Base-by-base conservation (phyloP, 2,113 vertebrate genomes). In the Planiliza haematocheilus region DNA sequence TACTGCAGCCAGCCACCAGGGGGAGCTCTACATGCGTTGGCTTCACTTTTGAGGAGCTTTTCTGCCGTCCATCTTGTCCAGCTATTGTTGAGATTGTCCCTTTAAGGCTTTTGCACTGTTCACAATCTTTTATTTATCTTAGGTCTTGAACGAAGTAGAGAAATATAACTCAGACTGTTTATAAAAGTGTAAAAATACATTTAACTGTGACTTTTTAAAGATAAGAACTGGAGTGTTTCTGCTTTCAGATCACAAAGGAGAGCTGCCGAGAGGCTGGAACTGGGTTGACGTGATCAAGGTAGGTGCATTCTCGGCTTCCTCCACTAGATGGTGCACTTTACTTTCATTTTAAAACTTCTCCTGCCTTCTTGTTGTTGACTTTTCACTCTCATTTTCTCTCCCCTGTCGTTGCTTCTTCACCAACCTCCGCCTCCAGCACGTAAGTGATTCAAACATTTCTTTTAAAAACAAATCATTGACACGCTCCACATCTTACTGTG, bases 281-380 rank as follows among this genome's bases (percentile, higher is more conserved):
- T 99, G 98, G 97, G 93, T 97, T 10, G 97, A 99, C 2, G 97
- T 99, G 13, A 94, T 99, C 73, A 99, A 99, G 96, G 98, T 99
- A 95, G 43, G 68, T 83, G 20, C 11, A 49, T 13, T 74, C 45
- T 3, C 3, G 4, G 1, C 42, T 60, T 73, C 46, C 7, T 56
- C 42, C 70, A 90, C 59, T 11, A 74, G 60, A 21, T 85, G 69
- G 30, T 14, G 36, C 37, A 10, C 8, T 45, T 42, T 7, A 45
- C 4, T 10, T 10, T 20, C n/a, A n/a, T n/a, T n/a, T n/a, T n/a
- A n/a, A n/a, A n/a, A n/a, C n/a, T n/a, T n/a, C n/a, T 20, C 30
- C 12, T 43, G 14, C 10, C 20, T 10, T 39, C 10, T 43, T 1
- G 7, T 14, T 7, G 43, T 14, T 42, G 42, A 76, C 72, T 3